Percentiles rank a stretch among this genome's conserved stretches.
These are phyloP conservation scores for Phrynocephalus forsythii DNA, from an alignment of 2,797 vertebrate species.

Conservation along the genomic window DNA sequence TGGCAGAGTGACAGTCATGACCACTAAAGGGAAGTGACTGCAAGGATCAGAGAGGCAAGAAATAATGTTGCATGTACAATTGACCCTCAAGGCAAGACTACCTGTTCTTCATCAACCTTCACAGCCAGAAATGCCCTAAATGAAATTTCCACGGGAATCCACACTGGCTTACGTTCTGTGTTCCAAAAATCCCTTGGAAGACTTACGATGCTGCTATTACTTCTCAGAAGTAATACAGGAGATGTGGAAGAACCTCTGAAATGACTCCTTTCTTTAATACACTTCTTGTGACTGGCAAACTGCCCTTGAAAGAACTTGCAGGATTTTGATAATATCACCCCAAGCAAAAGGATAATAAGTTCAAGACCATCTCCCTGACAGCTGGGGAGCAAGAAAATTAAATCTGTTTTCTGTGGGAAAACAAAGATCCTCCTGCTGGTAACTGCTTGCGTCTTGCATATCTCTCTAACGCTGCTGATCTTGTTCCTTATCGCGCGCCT, in stretches of 20 bases:
- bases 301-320: background rate
- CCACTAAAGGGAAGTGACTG: background rate
- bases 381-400: slow-evolving; percentile 15
- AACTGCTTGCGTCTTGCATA: slow-evolving; percentile 36
- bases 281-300: background rate
- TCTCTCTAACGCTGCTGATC: background rate
- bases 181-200: background rate
- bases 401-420: slow-evolving; percentile 18
- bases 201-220: background rate
- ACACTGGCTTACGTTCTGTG: background rate
- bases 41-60: background rate
- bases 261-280: background rate
- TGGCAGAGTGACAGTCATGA: background rate
- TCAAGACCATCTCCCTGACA: background rate
- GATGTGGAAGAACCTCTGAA: background rate
- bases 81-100: background rate
- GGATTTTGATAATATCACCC: background rate
- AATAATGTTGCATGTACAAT: background rate
- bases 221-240: background rate
- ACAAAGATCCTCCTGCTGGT: slow-evolving; percentile 3
- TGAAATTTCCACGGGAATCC: background rate
- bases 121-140: background rate
- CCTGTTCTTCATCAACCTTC: background rate
- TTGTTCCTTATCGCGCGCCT: slow-evolving; percentile 27
- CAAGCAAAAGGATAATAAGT: background rate